These are phyloP conservation scores for Centropus bengalensis DNA, from an alignment of 2,113 vertebrate species.

Conservation along the genomic window DNA sequence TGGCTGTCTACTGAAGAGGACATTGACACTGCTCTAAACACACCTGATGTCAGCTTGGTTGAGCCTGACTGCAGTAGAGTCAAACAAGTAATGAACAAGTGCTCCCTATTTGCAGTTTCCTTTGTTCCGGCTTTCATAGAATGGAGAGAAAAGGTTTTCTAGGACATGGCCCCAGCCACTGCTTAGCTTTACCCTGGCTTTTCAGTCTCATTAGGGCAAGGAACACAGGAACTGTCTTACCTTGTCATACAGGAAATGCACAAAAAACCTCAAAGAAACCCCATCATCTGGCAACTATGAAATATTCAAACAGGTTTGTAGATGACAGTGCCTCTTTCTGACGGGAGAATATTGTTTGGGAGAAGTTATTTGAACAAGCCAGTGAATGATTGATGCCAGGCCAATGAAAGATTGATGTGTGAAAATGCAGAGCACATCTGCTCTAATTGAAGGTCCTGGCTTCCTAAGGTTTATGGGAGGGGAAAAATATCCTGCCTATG, in stretches of 20 bases:
- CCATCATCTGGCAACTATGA: slow-evolving; percentile 41
- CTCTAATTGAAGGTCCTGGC: slow-evolving; percentile 30
- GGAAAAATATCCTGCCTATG: slow-evolving; percentile 12
- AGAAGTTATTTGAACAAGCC: slow-evolving; percentile 51
- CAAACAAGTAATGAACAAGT: background rate
- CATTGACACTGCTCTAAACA: background rate
- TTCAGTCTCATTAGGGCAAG: background rate
- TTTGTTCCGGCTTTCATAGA: background rate
- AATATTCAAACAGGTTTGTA: slow-evolving; percentile 61
- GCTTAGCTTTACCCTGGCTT: background rate
- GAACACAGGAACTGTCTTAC: slow-evolving; percentile 5
- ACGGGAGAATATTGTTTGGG: slow-evolving; percentile 41
- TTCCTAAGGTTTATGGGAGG: slow-evolving; percentile 11
- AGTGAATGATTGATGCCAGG: slow-evolving; percentile 70
- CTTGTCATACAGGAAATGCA: background rate
- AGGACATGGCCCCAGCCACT: background rate
- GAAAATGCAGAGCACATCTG: slow-evolving; percentile 40
- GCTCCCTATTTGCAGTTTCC: background rate
- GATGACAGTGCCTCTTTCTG: slow-evolving; percentile 2
- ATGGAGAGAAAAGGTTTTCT: background rate
- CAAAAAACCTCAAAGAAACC: background rate
- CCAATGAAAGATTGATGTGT: slow-evolving; percentile 71
- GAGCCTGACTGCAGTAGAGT: background rate
- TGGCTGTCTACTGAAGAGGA: background rate
- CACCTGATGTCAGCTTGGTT: background rate